Percentiles rank a stretch among this genome's conserved stretches.
Conservation (phyloP, 2,888 invertebrate species). For the Coleophora deauratella region DNA sequence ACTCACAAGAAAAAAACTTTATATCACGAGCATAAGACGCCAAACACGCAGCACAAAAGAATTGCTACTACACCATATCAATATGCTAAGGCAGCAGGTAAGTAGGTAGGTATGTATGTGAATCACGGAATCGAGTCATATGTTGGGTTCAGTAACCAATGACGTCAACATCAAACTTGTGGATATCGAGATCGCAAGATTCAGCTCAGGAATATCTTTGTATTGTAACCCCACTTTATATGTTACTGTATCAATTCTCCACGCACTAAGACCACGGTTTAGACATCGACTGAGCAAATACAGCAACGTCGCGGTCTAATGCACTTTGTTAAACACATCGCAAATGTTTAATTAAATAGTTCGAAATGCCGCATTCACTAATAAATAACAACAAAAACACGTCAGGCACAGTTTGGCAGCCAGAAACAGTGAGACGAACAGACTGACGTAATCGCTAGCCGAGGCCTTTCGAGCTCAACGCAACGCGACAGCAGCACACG, state of each 20-base stretch:
- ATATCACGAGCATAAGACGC: background rate
- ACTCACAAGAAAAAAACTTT: background rate
- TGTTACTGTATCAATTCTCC: no score
- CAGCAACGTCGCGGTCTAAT: no score
- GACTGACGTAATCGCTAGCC: constrained; percentile 53
- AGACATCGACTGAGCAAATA: no score
- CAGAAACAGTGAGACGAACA: background rate
- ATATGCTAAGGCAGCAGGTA: no score
- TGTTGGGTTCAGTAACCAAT: constrained; percentile 34
- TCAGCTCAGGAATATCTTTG: no score
- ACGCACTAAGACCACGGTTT: no score
- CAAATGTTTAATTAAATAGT: no score
- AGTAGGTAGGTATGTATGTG: constrained; percentile 29
- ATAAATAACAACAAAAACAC: no score
- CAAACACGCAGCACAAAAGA: constrained; percentile 4
- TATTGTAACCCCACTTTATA: no score
- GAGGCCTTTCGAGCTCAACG: constrained; percentile 1
- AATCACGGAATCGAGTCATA: constrained; percentile 58
- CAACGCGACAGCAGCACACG: constrained; percentile 24
- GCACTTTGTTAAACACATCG: no score
- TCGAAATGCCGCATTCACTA: no score
- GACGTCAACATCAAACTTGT: constrained; percentile 51
- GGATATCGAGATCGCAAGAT: constrained; percentile 24
- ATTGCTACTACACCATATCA: background rate
- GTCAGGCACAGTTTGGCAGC: no score